Evolutionary conservation across 2,113 vertebrate genomes (phyloP).

Genomic region (Dermatemys mawii): DNA sequence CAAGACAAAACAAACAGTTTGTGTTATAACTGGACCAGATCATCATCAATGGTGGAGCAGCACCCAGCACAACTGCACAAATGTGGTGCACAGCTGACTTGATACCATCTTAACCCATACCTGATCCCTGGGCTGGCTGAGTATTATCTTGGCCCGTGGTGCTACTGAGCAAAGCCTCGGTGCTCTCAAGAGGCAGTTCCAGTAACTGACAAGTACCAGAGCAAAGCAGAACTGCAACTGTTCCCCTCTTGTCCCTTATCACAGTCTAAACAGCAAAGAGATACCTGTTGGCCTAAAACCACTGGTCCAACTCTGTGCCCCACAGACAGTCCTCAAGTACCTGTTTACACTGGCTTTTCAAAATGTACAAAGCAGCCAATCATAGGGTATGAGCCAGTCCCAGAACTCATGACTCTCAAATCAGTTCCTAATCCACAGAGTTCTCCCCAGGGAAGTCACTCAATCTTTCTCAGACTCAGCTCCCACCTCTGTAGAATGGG

Average conservation of each 20-base stretch:
- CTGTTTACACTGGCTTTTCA: background rate
- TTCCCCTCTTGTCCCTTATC: background rate
- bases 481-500: background rate
- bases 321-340: background rate
- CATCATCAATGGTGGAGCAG: background rate
- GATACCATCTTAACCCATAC: background rate
- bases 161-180: background rate
- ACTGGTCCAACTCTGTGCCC: background rate
- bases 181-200: background rate
- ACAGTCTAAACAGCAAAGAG: background rate
- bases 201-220: background rate
- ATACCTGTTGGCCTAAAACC: background rate
- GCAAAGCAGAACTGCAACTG: background rate
- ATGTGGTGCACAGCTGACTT: background rate
- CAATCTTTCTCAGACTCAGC: background rate
- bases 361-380: fast-evolving
- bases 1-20: background rate
- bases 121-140: background rate
- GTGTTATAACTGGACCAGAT: background rate
- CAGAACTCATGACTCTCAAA: background rate
- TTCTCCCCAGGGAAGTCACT: background rate
- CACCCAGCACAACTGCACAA: background rate
- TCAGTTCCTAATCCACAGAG: background rate
- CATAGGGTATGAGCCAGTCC: background rate
- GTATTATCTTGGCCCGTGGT: background rate